Evolutionary conservation across 1,140 invertebrate genomes (phyloP), one percentile per base, ranked within the genome.

Genomic region (Solen grandis): DNA sequence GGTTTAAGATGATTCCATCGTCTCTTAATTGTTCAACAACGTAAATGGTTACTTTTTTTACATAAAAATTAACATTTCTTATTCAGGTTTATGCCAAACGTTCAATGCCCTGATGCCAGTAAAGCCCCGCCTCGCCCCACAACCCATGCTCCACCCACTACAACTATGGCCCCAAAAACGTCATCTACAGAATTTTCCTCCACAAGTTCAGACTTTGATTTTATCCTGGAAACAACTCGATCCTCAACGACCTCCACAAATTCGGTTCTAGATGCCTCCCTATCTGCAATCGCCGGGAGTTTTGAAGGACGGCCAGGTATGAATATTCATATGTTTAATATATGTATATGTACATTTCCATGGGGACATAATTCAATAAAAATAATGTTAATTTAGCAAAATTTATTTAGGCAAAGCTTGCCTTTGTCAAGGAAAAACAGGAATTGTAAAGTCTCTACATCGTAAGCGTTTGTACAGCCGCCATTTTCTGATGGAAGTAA

Each of bases 81-180:
- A 55, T 57, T 19, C n/a, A 72, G 69, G 22, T 72, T 57, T 38
- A 72, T 35, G 35, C 66, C 38, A 8, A 38, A 59, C 52, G 69
- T 72, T n/a, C 2, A 35, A 59, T 72, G 69, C 25, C 69, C 69
- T 25, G 69, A 72, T 41, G 46, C 69, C 10, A 55, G 46, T 25
- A 72, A 72, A 59, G 54, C 50, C 1, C 69, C 69, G 41, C 69
- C 69, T 59, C 35, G 54, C 36, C 69, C 69, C 1, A 57, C 69
- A 8, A 72, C 54, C 8, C 8, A 8, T 46, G 41, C 19, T 8
- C 8, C 8, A 2, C 52, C 69, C 22, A 35, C 19, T 5, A 22
- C 31, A 5, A 38, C 41, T 8, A 46, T 10, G 41, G 8, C 41
- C 8, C 8, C 41, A 46, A 46, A 46, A 46, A 19, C 8, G 19